Percentiles rank a stretch among this genome's conserved stretches.
Evolutionary conservation across 1,140 invertebrate genomes (phyloP).

Genomic region (Popillia japonica): DNA sequence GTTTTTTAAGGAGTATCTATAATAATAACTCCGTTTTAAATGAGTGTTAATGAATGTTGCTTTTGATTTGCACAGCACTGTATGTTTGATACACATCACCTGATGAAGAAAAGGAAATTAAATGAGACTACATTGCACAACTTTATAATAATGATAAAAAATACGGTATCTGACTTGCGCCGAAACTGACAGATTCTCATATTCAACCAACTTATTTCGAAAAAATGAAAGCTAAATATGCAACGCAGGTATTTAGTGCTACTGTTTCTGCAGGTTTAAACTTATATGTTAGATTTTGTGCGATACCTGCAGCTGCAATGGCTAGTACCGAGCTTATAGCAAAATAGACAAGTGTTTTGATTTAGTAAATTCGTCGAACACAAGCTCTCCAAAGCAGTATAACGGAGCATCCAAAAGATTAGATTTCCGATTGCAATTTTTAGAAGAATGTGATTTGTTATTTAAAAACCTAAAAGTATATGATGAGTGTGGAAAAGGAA

Average conservation of each 20-base stretch:
- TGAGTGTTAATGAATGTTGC: too few relatives aligned
- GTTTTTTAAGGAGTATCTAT: too few relatives aligned
- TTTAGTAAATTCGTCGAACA: slow-evolving; percentile 24
- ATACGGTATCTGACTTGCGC: slow-evolving; percentile 21
- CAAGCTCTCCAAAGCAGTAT: neutral
- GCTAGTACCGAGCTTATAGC: neutral
- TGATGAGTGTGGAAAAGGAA: neutral
- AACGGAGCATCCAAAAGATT: neutral
- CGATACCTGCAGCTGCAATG: neutral
- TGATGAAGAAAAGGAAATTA: neutral
- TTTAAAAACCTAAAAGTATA: neutral
- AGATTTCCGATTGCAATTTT: neutral
- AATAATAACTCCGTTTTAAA: too few relatives aligned
- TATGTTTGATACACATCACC: too few relatives aligned
- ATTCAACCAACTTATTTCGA: slow-evolving; percentile 53
- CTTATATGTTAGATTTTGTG: slow-evolving; percentile 39
- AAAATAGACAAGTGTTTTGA: slow-evolving; percentile 36
- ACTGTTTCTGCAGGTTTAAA: slow-evolving; percentile 48
- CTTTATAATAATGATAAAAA: neutral
- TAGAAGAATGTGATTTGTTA: neutral
- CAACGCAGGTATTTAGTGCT: slow-evolving; percentile 52
- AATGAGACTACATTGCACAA: neutral
- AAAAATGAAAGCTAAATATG: slow-evolving; percentile 53
- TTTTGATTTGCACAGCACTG: too few relatives aligned
- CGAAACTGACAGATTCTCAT: slow-evolving; percentile 52